phyloP scores from a whole-genome alignment of 2,797 vertebrate genomes.

The Sphenodon punctatus region DNA sequence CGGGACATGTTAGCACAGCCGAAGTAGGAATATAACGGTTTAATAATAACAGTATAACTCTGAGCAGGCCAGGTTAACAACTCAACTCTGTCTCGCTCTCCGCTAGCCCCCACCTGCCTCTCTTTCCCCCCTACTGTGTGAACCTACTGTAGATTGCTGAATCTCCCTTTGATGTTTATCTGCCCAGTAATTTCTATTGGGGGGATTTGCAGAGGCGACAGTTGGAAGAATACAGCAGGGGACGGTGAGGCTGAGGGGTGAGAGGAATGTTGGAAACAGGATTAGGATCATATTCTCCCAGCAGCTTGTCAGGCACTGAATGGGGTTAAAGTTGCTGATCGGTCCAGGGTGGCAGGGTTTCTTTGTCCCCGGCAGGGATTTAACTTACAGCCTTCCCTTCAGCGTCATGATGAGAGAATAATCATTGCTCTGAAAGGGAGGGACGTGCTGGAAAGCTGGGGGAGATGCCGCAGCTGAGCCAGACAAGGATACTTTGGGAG shows the following conservation, averaged over 20 bases:
- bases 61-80: constrained; percentile 22
- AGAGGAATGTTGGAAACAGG: constrained; percentile 93
- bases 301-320: constrained; percentile 90
- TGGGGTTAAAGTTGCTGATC: constrained; percentile 88
- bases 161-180: constrained; percentile 94
- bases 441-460: too few species aligned
- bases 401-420: constrained; percentile 67
- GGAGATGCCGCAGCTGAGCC: too few species aligned
- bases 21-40: not conserved
- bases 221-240: constrained; percentile 81
- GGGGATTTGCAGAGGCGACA: constrained; percentile 89
- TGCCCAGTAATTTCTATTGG: constrained; percentile 85
- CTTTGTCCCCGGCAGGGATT: constrained; percentile 82
- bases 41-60: not conserved
- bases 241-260: constrained; percentile 80
- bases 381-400: constrained; percentile 62
- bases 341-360: constrained; percentile 81
- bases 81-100: not conserved
- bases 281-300: constrained; percentile 98
- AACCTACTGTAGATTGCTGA: constrained; percentile 88
- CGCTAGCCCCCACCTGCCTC: constrained; percentile 29
- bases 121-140: constrained; percentile 53
- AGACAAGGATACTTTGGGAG: not conserved
- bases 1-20: not conserved
- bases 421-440: constrained; percentile 80